Percentiles rank a stretch among this genome's conserved stretches.
Conservation (phyloP, 1,140 invertebrate species). For the Bombus confusus region DNA sequence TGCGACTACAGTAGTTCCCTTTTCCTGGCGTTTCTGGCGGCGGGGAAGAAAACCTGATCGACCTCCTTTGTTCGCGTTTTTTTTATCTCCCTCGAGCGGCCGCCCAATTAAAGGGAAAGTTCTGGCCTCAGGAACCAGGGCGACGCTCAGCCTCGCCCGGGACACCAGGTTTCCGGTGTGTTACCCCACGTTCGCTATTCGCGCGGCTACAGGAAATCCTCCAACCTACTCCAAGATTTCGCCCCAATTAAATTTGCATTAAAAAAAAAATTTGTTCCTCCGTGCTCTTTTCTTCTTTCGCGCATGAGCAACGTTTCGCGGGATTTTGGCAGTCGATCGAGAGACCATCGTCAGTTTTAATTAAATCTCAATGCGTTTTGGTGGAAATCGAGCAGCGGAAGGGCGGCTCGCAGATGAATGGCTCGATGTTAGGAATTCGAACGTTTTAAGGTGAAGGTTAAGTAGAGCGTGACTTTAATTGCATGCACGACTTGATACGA, state of each 20-base stretch:
- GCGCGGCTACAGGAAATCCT: neutral
- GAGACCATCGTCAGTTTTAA: neutral
- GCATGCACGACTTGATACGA: neutral
- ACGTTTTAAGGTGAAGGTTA: neutral
- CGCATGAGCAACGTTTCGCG: neutral
- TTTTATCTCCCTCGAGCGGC: slow-evolving; percentile 52
- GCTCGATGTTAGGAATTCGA: neutral
- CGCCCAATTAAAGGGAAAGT: slow-evolving; percentile 64
- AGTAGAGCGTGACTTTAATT: neutral
- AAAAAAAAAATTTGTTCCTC: slow-evolving; percentile 6
- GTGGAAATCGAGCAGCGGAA: neutral
- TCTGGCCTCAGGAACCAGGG: slow-evolving; percentile 10
- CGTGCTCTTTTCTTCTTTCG: neutral
- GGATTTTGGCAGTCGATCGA: neutral
- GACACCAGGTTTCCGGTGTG: neutral
- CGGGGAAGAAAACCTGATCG: slow-evolving; percentile 54
- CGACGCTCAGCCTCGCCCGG: slow-evolving; percentile 22
- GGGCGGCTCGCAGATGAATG: neutral
- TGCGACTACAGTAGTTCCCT: neutral
- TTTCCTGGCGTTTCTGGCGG: neutral
- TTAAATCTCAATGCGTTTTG: slow-evolving; percentile 4
- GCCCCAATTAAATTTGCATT: slow-evolving; percentile 20
- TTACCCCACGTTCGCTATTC: slow-evolving; percentile 9
- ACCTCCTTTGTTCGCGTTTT: slow-evolving; percentile 58
- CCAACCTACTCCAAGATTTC: slow-evolving; percentile 3